Conservation (phyloP, 1,140 invertebrate genomes). For the Grapholita molesta region DNA sequence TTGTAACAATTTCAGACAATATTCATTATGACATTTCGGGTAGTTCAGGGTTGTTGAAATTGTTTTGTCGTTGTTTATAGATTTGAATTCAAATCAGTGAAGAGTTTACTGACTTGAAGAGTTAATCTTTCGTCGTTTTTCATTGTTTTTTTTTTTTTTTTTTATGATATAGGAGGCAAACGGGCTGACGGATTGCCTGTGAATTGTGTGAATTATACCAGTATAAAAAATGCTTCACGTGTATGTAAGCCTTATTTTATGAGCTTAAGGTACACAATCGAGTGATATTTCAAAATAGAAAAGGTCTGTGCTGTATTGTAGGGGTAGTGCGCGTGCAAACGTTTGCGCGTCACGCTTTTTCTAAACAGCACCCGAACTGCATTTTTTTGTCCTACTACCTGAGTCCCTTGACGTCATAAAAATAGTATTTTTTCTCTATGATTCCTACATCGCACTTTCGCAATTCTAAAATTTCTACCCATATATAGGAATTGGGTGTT, state of each 20-base stretch:
- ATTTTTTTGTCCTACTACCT: conserved; percentile 26
- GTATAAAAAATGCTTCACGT: neutral
- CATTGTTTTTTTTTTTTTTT: too few relatives aligned
- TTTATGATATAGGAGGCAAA: too few relatives aligned
- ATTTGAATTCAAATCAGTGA: neutral
- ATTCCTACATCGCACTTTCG: conserved; percentile 42
- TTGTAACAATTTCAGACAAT: neutral
- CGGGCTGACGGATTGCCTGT: too few relatives aligned
- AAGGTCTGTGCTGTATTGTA: neutral
- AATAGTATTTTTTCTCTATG: conserved; percentile 47
- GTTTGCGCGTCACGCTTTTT: neutral
- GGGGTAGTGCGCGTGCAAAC: neutral
- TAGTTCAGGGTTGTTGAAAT: neutral
- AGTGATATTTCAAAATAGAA: neutral
- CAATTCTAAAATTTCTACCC: conserved; percentile 36
- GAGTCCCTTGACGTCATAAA: conserved; percentile 11
- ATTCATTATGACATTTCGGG: neutral
- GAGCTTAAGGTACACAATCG: neutral
- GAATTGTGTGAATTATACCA: too few relatives aligned
- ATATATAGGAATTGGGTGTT: conserved; percentile 28
- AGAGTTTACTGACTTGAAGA: neutral
- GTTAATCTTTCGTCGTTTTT: neutral
- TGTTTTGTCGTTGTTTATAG: neutral
- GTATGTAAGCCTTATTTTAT: neutral
- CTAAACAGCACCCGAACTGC: neutral